Percentiles rank a stretch among this genome's conserved stretches.
Conservation (phyloP, 2,888 invertebrate genomes). For the Charanyca ferruginea region DNA sequence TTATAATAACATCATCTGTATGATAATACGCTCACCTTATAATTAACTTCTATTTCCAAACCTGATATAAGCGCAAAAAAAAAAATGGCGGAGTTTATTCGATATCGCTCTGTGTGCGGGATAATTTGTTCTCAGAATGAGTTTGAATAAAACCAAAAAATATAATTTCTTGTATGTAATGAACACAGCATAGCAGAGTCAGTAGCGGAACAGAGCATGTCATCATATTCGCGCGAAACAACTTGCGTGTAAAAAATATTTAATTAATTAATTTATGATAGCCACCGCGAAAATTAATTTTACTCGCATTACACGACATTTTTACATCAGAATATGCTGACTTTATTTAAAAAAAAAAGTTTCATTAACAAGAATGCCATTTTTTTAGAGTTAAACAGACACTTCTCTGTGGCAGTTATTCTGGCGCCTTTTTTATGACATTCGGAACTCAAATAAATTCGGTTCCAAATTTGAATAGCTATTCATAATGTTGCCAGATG, state of each 20-base stretch:
- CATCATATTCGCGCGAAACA: slow-evolving; percentile 58
- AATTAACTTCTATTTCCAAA: slow-evolving; percentile 54
- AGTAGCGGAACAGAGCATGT: slow-evolving; percentile 58
- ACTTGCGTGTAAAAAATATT: slow-evolving; percentile 53
- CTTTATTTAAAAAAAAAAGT: background rate
- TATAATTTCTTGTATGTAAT: slow-evolving; percentile 49
- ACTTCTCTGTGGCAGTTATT: slow-evolving; percentile 1
- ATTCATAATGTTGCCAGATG: background rate
- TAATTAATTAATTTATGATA: slow-evolving; percentile 59
- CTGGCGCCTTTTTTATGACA: slow-evolving; percentile 3
- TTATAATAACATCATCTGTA: slow-evolving; percentile 60
- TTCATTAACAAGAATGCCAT: background rate
- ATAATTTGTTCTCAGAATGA: slow-evolving; percentile 30
- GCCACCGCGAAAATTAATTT: slow-evolving; percentile 48
- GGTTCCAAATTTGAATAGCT: background rate
- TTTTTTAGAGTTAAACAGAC: background rate
- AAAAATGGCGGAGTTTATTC: slow-evolving; percentile 46
- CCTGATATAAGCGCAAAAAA: slow-evolving; percentile 25
- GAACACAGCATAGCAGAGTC: slow-evolving; percentile 53
- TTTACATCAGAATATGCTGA: slow-evolving; percentile 19
- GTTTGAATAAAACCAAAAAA: slow-evolving; percentile 50
- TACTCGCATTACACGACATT: slow-evolving; percentile 43
- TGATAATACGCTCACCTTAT: slow-evolving; percentile 57
- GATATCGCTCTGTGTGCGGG: slow-evolving; percentile 25
- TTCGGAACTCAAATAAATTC: background rate